A percentile compares a stretch with the other conserved stretches of the same genome.
Evolutionary conservation across 2,113 vertebrate genomes (phyloP).

Genomic region (Charina bottae): DNA sequence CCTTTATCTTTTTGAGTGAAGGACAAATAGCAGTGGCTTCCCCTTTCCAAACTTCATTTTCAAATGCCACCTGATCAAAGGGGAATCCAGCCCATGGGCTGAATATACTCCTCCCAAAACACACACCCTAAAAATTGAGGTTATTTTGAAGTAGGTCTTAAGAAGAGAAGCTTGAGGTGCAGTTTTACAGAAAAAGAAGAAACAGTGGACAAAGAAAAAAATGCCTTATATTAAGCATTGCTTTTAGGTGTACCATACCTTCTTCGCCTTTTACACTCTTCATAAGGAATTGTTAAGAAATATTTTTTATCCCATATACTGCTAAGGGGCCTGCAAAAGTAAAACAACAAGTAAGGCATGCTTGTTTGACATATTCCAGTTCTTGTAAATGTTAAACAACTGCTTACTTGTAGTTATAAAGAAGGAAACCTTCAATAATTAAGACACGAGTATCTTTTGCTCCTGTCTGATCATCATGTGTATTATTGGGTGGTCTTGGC

Average conservation of each 20-base stretch:
- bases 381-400: neutral
- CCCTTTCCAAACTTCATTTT: neutral
- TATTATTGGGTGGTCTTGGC: slow-evolving; percentile 31
- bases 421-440: slow-evolving; percentile 93
- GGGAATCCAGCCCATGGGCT: neutral
- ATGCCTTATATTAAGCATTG: neutral
- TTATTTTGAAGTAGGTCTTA: neutral
- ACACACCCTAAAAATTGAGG: neutral
- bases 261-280: slow-evolving; percentile 88
- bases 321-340: slow-evolving; percentile 81
- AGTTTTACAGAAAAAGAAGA: neutral
- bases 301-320: slow-evolving; percentile 85
- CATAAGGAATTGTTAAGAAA: slow-evolving; percentile 89
- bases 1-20: neutral
- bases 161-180: neutral
- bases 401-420: slow-evolving; percentile 90
- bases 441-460: slow-evolving; percentile 74
- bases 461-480: slow-evolving; percentile 14
- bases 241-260: slow-evolving; percentile 71
- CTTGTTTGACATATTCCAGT: neutral
- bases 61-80: neutral
- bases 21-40: neutral
- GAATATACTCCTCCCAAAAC: neutral
- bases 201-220: neutral
- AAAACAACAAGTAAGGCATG: slow-evolving; percentile 50